phyloP scores from a whole-genome alignment of 2,888 invertebrate species.

The Thereva unica region DNA sequence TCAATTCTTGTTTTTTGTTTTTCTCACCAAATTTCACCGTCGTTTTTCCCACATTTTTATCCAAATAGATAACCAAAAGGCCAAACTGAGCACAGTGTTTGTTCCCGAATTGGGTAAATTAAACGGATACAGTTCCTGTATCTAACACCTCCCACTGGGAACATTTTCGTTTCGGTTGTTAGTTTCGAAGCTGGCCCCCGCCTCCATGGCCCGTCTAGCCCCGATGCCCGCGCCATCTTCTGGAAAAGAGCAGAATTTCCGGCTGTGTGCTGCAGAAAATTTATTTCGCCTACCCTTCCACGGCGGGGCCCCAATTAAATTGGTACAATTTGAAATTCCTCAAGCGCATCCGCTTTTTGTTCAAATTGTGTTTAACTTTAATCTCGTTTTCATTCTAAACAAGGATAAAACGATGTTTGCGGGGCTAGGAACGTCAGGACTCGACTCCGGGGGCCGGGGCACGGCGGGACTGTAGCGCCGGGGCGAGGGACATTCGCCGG shows the following conservation, averaged over 20 bases:
- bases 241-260: slow-evolving; percentile 14
- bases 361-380: slow-evolving; percentile 36
- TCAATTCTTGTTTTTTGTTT: too few relatives aligned
- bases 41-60: too few relatives aligned
- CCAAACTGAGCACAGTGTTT: slow-evolving; percentile 6
- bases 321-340: slow-evolving; percentile 35
- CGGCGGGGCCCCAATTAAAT: slow-evolving; percentile 33
- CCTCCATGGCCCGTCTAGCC: neutral
- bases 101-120: slow-evolving; percentile 33
- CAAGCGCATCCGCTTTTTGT: slow-evolving; percentile 36
- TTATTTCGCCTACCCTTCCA: slow-evolving; percentile 33
- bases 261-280: slow-evolving; percentile 25
- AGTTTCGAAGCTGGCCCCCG: slow-evolving; percentile 24
- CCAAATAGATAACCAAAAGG: too few relatives aligned
- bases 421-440: too few relatives aligned
- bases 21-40: too few relatives aligned
- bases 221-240: neutral
- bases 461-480: too few relatives aligned
- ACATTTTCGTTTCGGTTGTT: slow-evolving; percentile 33
- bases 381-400: slow-evolving; percentile 36
- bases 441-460: too few relatives aligned
- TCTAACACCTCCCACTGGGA: slow-evolving; percentile 31
- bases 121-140: slow-evolving; percentile 23
- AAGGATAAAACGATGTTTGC: slow-evolving; percentile 15
- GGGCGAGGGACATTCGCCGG: too few relatives aligned